Evolutionary conservation across 2,113 vertebrate genomes (phyloP).

Genomic region (Octodon degus): DNA sequence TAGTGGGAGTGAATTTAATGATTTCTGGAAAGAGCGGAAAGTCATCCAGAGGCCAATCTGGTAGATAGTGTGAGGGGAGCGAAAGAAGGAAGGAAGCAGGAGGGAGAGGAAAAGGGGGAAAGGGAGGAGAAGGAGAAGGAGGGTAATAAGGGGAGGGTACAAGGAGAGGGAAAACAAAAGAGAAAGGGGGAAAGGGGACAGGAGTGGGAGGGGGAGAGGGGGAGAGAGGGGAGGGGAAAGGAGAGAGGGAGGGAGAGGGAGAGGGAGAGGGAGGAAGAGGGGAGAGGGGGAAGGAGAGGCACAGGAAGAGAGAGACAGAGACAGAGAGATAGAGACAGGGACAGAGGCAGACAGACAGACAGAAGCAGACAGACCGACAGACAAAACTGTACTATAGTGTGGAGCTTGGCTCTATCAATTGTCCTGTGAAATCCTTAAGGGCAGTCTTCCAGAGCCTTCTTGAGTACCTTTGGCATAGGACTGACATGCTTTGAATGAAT

Average conservation of each 20-base stretch:
- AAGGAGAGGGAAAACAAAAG: neutral
- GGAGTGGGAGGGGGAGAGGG: neutral
- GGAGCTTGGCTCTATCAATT: neutral
- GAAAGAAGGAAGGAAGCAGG: neutral
- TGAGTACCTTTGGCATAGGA: neutral
- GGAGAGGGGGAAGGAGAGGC: neutral
- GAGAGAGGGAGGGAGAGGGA: neutral
- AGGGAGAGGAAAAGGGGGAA: neutral
- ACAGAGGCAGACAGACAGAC: neutral
- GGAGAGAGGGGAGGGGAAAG: too few relatives aligned
- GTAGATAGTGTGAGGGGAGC: slow-evolving; percentile 31
- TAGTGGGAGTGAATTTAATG: slow-evolving; percentile 64
- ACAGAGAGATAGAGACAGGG: neutral
- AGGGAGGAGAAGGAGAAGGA: neutral
- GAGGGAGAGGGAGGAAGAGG: neutral
- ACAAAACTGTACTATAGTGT: neutral
- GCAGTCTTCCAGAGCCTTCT: neutral
- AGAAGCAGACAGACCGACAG: neutral
- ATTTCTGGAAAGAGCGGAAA: slow-evolving; percentile 76
- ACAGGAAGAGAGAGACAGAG: neutral
- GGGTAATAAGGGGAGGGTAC: too few relatives aligned
- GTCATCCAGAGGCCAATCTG: slow-evolving; percentile 73
- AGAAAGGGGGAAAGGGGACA: neutral
- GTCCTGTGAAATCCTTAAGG: neutral
- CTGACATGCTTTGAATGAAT: neutral